Base-by-base conservation (phyloP, 2,797 vertebrate species). In the Apodemus agrarius region DNA sequence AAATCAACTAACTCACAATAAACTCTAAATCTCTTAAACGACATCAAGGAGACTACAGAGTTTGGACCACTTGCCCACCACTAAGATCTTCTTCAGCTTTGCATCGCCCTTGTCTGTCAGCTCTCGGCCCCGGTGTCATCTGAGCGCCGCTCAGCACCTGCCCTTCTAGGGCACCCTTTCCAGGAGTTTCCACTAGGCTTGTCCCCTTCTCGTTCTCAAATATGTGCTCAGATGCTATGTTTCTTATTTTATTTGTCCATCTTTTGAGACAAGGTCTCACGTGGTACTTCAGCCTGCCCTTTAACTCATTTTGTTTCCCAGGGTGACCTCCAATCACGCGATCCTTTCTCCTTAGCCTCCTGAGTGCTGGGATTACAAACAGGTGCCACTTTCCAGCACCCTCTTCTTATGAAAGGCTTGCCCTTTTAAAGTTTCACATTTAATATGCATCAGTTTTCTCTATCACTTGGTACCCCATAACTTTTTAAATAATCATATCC, bases 401-500 rank as follows among this genome's bases (percentile, higher is more conserved):
- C 26, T 57, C 65, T 93, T 85, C 61, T 89, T 31, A 61, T 61
- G 89, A 89, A 43, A 91, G 6, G 76, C 3, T 3, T 37, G 46
- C 46, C 17, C 54, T 89, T 89, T 93, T 86, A 79, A 95, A 82
- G 43, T 9, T 63, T 83, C 52, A 89, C 52, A 57, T n/a, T 37
- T 24, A 6, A 34, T 1, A 69, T 72, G 22, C 19, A 92, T 90
- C 74, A 29, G 14, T 67, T 84, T 76, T 59, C 93, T 43, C 7
- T 61, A 61, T 46, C 19, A 81, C 2, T 76, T 79, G 52, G 31
- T 26, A 37, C 11, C 10, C 81, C 31, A 76, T 75, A 52, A 80
- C 40, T 75, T 74, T 34, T 63, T 89, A 78, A 89, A 83, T 91
- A 83, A 82, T 76, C 54, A 1, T 24, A 29, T 54, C 31, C 24